Conservation (phyloP, 1,140 invertebrate genomes). For the Pteromalus puparum region DNA sequence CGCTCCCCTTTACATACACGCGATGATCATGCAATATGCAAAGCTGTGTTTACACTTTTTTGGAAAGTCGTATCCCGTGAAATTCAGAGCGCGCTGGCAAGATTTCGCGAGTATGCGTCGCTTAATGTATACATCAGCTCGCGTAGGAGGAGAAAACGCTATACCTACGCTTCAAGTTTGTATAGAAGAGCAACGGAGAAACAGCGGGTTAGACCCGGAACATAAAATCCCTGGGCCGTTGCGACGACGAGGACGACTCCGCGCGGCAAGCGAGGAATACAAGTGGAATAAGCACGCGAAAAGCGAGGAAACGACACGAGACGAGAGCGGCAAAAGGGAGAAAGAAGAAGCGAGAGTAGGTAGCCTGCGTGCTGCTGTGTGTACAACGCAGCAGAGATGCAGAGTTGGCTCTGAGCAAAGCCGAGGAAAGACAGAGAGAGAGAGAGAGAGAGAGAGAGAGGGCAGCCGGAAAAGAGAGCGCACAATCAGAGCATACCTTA, state of each 20-base stretch:
- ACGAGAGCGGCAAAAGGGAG: constrained; percentile 27
- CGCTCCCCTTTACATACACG: too few species aligned
- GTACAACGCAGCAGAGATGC: background rate
- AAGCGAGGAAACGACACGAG: constrained; percentile 51
- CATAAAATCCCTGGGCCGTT: constrained; percentile 72
- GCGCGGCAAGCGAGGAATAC: constrained; percentile 50
- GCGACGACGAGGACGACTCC: constrained; percentile 58
- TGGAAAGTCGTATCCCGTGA: constrained; percentile 31
- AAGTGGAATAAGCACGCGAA: constrained; percentile 39
- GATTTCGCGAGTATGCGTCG: constrained; percentile 37
- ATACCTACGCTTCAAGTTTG: too few species aligned
- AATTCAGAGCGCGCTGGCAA: constrained; percentile 29
- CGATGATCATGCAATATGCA: constrained; percentile 40
- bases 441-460: constrained; percentile 42
- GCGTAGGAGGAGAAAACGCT: constrained; percentile 37
- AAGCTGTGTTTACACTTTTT: constrained; percentile 26
- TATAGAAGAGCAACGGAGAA: constrained; percentile 36
- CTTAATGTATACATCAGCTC: constrained; percentile 36
- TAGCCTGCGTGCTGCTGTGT: background rate
- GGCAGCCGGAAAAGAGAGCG: constrained; percentile 60
- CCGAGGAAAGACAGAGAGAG: background rate
- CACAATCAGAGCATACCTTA: constrained; percentile 73
- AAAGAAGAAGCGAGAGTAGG: constrained; percentile 33
- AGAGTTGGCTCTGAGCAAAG: background rate
- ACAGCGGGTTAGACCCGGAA: constrained; percentile 57